Base-by-base conservation (phyloP, 2,797 vertebrate species). In the Peromyscus aztecus region DNA sequence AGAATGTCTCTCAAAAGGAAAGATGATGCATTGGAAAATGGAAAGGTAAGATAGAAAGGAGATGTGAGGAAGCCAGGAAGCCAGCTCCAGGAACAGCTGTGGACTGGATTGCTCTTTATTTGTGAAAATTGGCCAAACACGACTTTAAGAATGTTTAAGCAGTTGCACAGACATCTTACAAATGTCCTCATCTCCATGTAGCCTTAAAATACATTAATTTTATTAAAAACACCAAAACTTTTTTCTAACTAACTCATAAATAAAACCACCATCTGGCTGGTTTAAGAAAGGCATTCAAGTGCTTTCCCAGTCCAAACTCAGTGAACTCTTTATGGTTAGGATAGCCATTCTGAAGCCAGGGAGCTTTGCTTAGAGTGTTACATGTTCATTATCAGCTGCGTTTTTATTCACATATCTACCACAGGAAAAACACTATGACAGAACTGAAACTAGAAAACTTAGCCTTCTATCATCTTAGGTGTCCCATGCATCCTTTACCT, bases 141-240 rank as follows among this genome's bases (percentile, higher is more conserved):
- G 40, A n/a, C 24, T 82, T 92, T 23, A 43, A 89, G 63, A 63
- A 17, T 46, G 24, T 67, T 89, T 77, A 71, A 55, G 65, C 29
- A 29, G 40, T 63, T 73, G 27, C 55, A 11, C 49, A 55, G 46
- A 81, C 49, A 37, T 67, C 43, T 73, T 57, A 71, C 23, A 85
- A 76, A 92, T 71, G 4, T 46, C 81, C 73, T 49, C 11, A 27
- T 76, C 89, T 90, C 83, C 76, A 40, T 31, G 29, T 73, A n/a
- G 29, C 71, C 55, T 94, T 76, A 78, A 90, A 84, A 65, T 94
- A 55, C 2, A 8, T 89, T 40, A 43, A 89, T 63, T 91, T 81
- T 84, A 13, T 69, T n/a, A 85, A 84, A 43, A 63, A 43, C 61
- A 85, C 19, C 19, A 71, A 37, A 73, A 73, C 43, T 67, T 67